These are phyloP conservation scores for Fopius arisanus DNA, from an alignment of 1,140 invertebrate species.

Conservation along the genomic window DNA sequence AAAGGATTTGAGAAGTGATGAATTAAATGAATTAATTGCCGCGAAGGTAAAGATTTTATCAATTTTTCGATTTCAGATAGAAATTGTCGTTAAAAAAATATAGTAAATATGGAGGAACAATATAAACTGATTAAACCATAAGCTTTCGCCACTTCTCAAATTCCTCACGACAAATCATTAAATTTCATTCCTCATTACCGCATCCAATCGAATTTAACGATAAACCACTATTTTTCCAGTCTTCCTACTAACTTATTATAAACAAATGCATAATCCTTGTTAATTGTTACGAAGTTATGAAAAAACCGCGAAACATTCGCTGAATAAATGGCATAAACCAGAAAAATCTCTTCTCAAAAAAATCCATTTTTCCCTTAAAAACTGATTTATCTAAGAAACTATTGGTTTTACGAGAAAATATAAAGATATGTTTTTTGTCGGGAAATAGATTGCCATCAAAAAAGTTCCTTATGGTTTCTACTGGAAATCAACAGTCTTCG, in stretches of 20 bases:
- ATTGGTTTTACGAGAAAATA: not conserved
- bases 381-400: too few relatives aligned
- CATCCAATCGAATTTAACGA: not conserved
- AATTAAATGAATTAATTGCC: not conserved
- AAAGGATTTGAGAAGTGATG: not conserved
- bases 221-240: conserved; percentile 13
- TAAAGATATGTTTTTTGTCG: not conserved
- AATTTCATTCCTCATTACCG: not conserved
- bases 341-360: not conserved
- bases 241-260: conserved; percentile 8
- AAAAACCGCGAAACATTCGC: not conserved
- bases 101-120: too few relatives aligned
- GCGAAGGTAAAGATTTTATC: too few relatives aligned
- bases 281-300: not conserved
- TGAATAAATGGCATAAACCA: not conserved
- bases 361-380: too few relatives aligned
- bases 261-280: not conserved
- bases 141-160: not conserved
- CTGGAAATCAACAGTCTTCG: too few relatives aligned
- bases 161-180: not conserved
- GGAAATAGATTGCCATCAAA: not conserved
- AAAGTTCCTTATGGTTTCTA: too few relatives aligned
- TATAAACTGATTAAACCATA: too few relatives aligned
- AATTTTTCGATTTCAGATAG: too few relatives aligned
- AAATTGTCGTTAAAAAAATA: too few relatives aligned